Percentiles rank a stretch among this genome's conserved stretches.
Evolutionary conservation across 2,113 vertebrate species (phyloP).

Genomic region (Scopus umbretta): DNA sequence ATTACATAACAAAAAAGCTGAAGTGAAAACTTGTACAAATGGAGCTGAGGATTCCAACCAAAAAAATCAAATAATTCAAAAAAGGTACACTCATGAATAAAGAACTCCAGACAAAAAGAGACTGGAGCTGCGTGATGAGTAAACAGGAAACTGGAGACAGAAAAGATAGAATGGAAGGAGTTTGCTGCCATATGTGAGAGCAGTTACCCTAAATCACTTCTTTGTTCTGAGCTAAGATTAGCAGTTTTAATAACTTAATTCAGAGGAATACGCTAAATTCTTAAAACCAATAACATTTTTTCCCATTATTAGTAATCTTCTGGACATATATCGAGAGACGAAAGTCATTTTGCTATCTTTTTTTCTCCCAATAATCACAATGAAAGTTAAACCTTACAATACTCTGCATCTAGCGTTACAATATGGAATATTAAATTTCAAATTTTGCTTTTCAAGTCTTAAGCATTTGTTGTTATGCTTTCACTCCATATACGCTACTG

Average conservation of each 20-base stretch:
- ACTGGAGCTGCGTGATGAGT: background rate
- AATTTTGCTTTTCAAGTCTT: background rate
- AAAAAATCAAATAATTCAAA: background rate
- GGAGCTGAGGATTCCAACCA: background rate
- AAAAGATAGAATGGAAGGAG: background rate
- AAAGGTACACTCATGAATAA: background rate
- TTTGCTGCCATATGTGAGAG: background rate
- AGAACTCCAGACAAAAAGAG: background rate
- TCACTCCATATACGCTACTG: background rate
- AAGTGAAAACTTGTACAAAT: background rate
- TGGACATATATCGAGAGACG: background rate
- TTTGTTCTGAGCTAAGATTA: background rate
- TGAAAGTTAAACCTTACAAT: background rate
- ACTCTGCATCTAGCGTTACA: background rate
- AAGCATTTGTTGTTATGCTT: background rate
- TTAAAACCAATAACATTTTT: background rate
- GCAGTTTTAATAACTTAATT: background rate
- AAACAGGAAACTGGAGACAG: conserved; percentile 17
- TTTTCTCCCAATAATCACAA: background rate
- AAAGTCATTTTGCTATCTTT: background rate
- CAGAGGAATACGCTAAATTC: background rate
- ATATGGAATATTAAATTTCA: background rate
- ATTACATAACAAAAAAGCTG: background rate
- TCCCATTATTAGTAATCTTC: background rate
- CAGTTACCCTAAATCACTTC: background rate